A percentile compares a stretch with the other conserved stretches of the same genome.
Conservation (phyloP, 2,113 vertebrate species). For the Galbula dea region DNA sequence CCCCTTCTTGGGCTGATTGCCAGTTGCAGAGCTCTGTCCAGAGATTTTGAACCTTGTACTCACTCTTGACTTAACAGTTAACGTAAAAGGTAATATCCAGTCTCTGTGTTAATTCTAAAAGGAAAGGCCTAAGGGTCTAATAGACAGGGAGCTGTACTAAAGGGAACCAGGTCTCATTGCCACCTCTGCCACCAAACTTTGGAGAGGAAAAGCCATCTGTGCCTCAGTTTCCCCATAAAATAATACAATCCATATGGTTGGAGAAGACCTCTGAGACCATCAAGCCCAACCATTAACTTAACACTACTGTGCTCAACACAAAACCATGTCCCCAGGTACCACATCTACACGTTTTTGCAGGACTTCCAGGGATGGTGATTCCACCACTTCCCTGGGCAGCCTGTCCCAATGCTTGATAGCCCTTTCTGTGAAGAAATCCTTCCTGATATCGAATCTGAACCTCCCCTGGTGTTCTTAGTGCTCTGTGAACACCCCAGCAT, state of each 20-base stretch:
- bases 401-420: not conserved
- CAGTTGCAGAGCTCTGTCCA: not conserved
- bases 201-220: rapidly evolving
- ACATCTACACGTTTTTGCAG: no score
- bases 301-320: no score
- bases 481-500: not conserved
- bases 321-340: no score
- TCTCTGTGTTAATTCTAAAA: not conserved
- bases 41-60: not conserved
- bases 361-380: no score
- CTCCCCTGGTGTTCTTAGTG: no score
- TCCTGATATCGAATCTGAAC: no score
- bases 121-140: not conserved
- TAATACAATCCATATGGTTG: no score
- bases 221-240: not conserved
- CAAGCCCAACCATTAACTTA: no score
- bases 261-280: no score
- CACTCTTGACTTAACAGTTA: not conserved
- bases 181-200: not conserved
- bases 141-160: not conserved
- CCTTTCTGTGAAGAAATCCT: no score
- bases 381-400: no score
- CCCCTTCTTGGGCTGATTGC: rapidly evolving
- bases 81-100: rapidly evolving
- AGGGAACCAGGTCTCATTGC: not conserved